Conservation (phyloP, 2,797 vertebrate genomes). For the Lagodon rhomboides region DNA sequence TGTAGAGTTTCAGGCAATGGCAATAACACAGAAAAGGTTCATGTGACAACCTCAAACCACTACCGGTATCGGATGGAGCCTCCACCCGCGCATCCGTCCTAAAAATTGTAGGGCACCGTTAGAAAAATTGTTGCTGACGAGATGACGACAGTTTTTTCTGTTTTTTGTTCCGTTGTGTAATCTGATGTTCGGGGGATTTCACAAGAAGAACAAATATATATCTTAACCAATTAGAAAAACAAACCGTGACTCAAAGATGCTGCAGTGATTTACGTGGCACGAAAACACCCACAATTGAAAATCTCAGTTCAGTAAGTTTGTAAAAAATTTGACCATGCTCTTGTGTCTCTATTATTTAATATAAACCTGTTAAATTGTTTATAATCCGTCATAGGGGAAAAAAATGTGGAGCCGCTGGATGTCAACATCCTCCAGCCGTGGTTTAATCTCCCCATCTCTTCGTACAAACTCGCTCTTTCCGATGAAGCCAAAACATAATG, state of each 20-base stretch:
- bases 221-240: not conserved
- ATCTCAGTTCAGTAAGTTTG: not conserved
- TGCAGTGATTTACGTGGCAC: not conserved
- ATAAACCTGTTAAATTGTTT: not conserved
- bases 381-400: not conserved
- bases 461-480: not conserved
- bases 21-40: slow-evolving; percentile 10
- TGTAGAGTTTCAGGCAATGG: not conserved
- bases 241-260: not conserved
- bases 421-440: not conserved
- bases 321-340: not conserved
- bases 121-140: slow-evolving; percentile 45
- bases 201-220: slow-evolving; percentile 10
- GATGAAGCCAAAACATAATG: not conserved
- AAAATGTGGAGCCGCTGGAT: not conserved
- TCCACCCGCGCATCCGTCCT: slow-evolving; percentile 64
- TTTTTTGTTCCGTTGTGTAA: slow-evolving; percentile 44
- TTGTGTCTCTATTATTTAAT: not conserved
- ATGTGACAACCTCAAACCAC: slow-evolving; percentile 42
- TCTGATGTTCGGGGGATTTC: slow-evolving; percentile 46
- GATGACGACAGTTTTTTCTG: slow-evolving; percentile 1
- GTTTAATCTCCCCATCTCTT: not conserved
- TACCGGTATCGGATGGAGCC: slow-evolving; percentile 27
- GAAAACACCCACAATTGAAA: not conserved
- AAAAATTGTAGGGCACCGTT: slow-evolving; percentile 2